Base-by-base conservation (phyloP, 2,888 invertebrate species). In the Stenchaetothrips biformis region DNA sequence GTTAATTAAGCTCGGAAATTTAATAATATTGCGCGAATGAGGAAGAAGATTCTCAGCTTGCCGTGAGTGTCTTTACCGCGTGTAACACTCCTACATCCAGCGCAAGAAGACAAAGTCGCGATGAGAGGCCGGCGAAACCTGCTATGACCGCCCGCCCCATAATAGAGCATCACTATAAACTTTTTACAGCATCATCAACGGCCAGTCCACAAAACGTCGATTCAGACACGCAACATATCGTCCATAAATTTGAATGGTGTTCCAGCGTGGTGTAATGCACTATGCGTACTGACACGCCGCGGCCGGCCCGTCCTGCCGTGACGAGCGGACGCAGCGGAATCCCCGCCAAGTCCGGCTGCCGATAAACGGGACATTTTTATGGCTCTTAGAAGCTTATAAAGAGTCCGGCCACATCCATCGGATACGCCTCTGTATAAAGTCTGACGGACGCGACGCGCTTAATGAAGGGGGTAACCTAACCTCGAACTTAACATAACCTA, bases 1-100 rank as follows among this genome's bases (percentile, higher is more conserved):
- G 67, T 25, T 74, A 74, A 74, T 74, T 74, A 74, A n/a, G 25
- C 21, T 21, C 67, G 67, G 67, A 74, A 21, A 25, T 74, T 74
- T 7, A 74, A 74, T 7, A 74, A 74, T 25, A 74, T 25, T 25
- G 21, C 59, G 13, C 59, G 59, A 0, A 16, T 59, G 13, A n/a
- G 4, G 59, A n/a, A 59, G 2, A 13, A n/a, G 59, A 59, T 16
- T 7, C 53, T 1, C 37, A 37, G 37, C 2, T 37, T 4, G n/a
- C n/a, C n/a, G n/a, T n/a, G 37, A 37, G 37, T 1, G 37, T 1
- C 37, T 37, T 37, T 4, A 37, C 37, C n/a, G 37, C 37, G 37
- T 37, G 37, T 37, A 37, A 37, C 37, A 37, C 37, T 37, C 37
- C 37, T 37, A 37, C 37, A 2, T n/a, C n/a, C n/a, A n/a, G n/a